These are phyloP conservation scores for Cepaea nemoralis DNA, from an alignment of 1,140 invertebrate genomes.

Conservation along the genomic window DNA sequence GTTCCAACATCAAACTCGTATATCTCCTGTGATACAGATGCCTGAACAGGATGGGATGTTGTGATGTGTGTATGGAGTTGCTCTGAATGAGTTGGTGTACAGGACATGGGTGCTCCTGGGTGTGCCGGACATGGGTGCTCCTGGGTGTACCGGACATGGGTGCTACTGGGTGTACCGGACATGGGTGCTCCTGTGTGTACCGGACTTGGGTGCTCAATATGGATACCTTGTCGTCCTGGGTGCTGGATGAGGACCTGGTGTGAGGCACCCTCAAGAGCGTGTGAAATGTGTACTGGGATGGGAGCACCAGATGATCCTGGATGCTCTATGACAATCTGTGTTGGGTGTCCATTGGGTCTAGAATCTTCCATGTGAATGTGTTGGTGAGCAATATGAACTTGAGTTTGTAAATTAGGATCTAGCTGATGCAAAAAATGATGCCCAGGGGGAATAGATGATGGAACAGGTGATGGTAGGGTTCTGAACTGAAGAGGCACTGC, in stretches of 20 bases:
- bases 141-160: constrained; percentile 37
- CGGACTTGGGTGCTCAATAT: constrained; percentile 39
- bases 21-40: constrained; percentile 22
- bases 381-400: constrained; percentile 21
- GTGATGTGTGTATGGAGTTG: constrained; percentile 19
- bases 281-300: constrained; percentile 17
- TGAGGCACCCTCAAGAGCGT: constrained; percentile 36
- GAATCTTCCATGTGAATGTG: constrained; percentile 31
- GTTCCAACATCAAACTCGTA: constrained; percentile 20
- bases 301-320: constrained; percentile 3
- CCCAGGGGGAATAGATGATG: constrained; percentile 15
- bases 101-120: constrained; percentile 19
- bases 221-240: background rate
- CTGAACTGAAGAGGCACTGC: background rate
- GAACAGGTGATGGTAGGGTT: background rate
- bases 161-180: constrained; percentile 24
- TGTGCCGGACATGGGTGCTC: too few relatives aligned
- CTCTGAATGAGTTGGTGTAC: constrained; percentile 30
- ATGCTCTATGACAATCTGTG: constrained; percentile 35
- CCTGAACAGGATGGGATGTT: background rate
- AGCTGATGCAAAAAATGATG: constrained; percentile 21
- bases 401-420: constrained; percentile 32
- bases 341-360: background rate
- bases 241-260: constrained; percentile 21
- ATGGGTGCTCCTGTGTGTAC: constrained; percentile 30